These are phyloP conservation scores for Danaus chrysippus DNA, from an alignment of 2,888 invertebrate species.

Conservation along the genomic window DNA sequence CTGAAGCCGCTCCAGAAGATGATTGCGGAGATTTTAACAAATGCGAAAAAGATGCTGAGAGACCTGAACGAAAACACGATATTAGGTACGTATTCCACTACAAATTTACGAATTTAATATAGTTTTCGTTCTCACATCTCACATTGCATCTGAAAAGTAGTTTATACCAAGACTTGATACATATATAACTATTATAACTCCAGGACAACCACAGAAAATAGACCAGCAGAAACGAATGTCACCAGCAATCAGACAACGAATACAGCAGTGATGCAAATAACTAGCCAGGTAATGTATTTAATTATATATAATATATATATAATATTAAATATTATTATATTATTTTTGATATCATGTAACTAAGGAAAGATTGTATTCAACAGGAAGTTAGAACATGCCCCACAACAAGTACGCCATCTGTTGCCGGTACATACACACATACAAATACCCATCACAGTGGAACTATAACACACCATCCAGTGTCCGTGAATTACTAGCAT, in stretches of 20 bases:
- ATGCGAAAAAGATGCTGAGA: slow-evolving; percentile 56
- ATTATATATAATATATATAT: neutral
- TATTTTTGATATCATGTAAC: neutral
- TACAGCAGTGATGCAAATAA: slow-evolving; percentile 69
- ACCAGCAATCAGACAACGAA: slow-evolving; percentile 52
- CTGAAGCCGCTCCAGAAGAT: slow-evolving; percentile 51
- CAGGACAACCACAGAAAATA: slow-evolving; percentile 52
- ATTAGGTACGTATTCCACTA: slow-evolving; percentile 44
- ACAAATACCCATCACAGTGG: slow-evolving; percentile 51
- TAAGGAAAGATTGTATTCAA: slow-evolving; percentile 5
- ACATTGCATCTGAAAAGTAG: neutral
- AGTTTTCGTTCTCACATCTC: slow-evolving; percentile 8
- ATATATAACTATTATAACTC: slow-evolving; percentile 15
- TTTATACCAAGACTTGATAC: neutral
- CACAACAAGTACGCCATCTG: slow-evolving; percentile 36
- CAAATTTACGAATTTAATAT: neutral
- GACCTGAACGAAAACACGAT: slow-evolving; percentile 55
- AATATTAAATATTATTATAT: too few relatives aligned
- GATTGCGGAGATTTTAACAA: slow-evolving; percentile 58
- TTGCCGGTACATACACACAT: slow-evolving; percentile 52
- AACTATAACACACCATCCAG: slow-evolving; percentile 63
- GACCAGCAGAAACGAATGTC: slow-evolving; percentile 50
- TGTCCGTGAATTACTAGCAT: slow-evolving; percentile 73
- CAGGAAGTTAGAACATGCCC: slow-evolving; percentile 56
- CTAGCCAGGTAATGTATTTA: slow-evolving; percentile 53